phyloP scores from a whole-genome alignment of 35 echinoderm and acorn worm genomes.

The Stichopus chloronotus region DNA sequence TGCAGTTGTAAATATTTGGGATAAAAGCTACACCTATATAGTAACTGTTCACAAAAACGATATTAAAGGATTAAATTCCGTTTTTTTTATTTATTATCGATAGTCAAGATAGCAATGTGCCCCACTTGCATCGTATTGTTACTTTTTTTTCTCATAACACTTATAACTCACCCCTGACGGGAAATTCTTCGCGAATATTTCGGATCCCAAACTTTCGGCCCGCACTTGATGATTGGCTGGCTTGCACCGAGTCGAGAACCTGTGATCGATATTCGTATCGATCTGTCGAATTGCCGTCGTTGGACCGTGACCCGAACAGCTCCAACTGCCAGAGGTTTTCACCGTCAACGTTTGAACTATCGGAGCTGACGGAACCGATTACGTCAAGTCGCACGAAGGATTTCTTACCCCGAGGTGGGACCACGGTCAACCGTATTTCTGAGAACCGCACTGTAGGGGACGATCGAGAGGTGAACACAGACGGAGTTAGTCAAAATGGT shows the following conservation, averaged over 20 bases:
- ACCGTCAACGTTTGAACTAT: slow-evolving; percentile 6
- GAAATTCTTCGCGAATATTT: slow-evolving; percentile 13
- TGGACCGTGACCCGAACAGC: slow-evolving; percentile 7
- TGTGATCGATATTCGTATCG: not conserved
- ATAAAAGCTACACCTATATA: not conserved
- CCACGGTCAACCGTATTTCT: not conserved
- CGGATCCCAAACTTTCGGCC: slow-evolving; percentile 2
- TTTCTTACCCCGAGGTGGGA: not conserved
- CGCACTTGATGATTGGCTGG: not conserved
- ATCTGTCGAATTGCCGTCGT: not conserved
- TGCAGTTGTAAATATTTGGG: no score
- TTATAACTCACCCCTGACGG: slow-evolving; percentile 31
- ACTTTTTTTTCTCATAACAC: not conserved
- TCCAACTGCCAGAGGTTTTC: slow-evolving; percentile 22
- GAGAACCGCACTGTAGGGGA: not conserved
- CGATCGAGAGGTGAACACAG: not conserved
- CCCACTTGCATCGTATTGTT: not conserved
- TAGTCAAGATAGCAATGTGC: not conserved
- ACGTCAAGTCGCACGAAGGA: slow-evolving; percentile 18
- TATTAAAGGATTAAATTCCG: not conserved
- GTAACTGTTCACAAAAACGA: not conserved
- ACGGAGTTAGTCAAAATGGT: not conserved
- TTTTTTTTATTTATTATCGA: not conserved
- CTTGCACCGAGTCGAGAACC: not conserved
- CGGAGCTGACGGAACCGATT: not conserved